Percentiles rank a stretch among this genome's conserved stretches.
These are phyloP conservation scores for Rhinatrema bivittatum DNA, from an alignment of 2,797 vertebrate genomes.

Conservation along the genomic window DNA sequence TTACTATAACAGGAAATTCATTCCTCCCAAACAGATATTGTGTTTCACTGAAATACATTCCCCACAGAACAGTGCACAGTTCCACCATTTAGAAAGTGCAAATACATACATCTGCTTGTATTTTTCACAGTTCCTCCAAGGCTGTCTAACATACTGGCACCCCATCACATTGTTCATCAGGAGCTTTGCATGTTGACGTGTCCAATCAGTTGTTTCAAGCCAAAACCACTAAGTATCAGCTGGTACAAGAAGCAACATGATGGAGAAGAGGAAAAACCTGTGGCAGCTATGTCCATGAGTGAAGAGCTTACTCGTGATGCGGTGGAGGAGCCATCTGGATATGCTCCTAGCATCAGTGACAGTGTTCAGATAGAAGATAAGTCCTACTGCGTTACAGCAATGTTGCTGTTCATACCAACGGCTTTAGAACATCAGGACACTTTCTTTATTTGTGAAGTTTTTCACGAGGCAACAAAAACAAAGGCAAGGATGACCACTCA, in stretches of 20 bases:
- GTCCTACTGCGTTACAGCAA: not conserved
- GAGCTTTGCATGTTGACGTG: slow-evolving; percentile 5
- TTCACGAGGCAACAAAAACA: not conserved
- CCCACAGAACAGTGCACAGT: too few species aligned
- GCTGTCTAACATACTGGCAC: slow-evolving; percentile 2
- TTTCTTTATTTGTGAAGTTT: not conserved
- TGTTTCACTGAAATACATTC: too few species aligned
- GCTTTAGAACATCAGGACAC: not conserved
- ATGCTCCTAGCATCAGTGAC: not conserved
- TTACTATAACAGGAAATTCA: too few species aligned
- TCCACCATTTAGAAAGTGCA: too few species aligned
- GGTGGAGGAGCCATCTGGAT: not conserved
- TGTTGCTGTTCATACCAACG: not conserved
- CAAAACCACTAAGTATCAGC: not conserved
- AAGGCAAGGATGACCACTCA: too few species aligned
- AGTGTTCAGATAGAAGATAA: not conserved
- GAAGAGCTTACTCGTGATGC: not conserved
- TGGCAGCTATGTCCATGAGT: not conserved
- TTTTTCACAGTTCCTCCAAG: slow-evolving; percentile 8
- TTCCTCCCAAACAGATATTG: too few species aligned
- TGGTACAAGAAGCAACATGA: not conserved
- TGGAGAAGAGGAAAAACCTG: not conserved
- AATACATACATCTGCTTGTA: too few species aligned
- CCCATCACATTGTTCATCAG: not conserved
- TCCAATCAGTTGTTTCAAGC: slow-evolving; percentile 10